Evolutionary conservation across 2,113 vertebrate genomes (phyloP).

Genomic region (Zootoca vivipara): DNA sequence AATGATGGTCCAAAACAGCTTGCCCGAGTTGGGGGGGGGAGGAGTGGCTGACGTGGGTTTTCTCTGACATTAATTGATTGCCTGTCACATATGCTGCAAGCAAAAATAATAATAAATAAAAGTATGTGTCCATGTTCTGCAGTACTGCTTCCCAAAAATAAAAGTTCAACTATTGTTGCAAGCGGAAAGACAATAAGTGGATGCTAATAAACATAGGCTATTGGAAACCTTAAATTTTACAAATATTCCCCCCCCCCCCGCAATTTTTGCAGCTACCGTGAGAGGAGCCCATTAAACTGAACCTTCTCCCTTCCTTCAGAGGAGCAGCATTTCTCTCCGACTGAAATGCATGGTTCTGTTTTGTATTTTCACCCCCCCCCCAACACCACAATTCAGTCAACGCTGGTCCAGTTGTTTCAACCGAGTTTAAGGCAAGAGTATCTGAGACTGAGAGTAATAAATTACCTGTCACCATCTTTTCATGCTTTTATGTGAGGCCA

Average conservation of each 20-base stretch:
- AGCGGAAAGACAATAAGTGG: conserved; percentile 36
- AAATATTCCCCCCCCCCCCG: background rate
- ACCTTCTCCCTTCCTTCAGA: background rate
- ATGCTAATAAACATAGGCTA: conserved; percentile 28
- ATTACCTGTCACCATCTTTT: conserved; percentile 22
- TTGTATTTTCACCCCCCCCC: background rate
- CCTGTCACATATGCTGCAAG: conserved; percentile 51
- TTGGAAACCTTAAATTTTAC: conserved; percentile 27
- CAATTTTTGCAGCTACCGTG: background rate
- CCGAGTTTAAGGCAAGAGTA: background rate
- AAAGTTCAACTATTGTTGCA: conserved; percentile 44
- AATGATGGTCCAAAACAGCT: conserved; percentile 32
- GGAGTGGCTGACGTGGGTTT: conserved; percentile 37
- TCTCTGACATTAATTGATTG: conserved; percentile 46
- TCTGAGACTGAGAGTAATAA: background rate
- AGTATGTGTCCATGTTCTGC: conserved; percentile 18
- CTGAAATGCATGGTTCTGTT: background rate
- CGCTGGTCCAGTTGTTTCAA: background rate
- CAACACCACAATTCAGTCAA: background rate
- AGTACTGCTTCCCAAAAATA: conserved; percentile 16
- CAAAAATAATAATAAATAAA: conserved; percentile 51
- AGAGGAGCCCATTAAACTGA: background rate
- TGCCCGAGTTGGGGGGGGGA: background rate
- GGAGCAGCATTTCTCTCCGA: background rate
- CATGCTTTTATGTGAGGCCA: background rate